Evolutionary conservation across 2,888 invertebrate species (phyloP).

Genomic region (Melikaiella ostensackeni): DNA sequence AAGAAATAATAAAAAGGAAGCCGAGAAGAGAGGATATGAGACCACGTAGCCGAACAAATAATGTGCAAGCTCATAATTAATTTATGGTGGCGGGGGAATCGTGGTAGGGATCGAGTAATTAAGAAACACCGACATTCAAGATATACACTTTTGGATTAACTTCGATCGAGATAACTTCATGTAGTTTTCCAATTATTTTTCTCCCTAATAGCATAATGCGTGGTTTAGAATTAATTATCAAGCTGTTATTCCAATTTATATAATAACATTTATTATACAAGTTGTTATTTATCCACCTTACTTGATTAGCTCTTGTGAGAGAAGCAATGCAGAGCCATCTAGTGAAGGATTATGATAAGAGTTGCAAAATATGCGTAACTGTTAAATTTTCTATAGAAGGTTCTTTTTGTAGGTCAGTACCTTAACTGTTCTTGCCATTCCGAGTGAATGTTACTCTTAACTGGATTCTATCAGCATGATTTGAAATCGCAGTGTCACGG

Average conservation of each 20-base stretch:
- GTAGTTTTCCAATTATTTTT: too few relatives aligned
- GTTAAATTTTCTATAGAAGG: not conserved
- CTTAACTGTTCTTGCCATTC: slow-evolving; percentile 24
- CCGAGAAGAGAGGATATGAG: slow-evolving; percentile 42
- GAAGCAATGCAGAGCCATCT: not conserved
- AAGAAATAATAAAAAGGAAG: slow-evolving; percentile 44
- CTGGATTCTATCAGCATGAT: slow-evolving; percentile 25
- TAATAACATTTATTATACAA: too few relatives aligned
- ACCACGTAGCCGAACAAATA: slow-evolving; percentile 61
- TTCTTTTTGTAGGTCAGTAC: slow-evolving; percentile 10
- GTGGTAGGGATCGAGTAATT: slow-evolving; percentile 58
- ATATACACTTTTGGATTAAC: not conserved
- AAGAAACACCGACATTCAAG: slow-evolving; percentile 62
- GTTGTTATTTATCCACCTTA: not conserved
- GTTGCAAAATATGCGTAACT: not conserved
- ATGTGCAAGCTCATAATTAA: slow-evolving; percentile 69
- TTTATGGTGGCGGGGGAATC: slow-evolving; percentile 58
- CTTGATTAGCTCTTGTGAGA: not conserved
- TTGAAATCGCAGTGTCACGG: slow-evolving; percentile 32
- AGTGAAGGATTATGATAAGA: not conserved
- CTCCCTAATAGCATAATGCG: too few relatives aligned
- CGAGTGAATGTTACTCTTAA: slow-evolving; percentile 24
- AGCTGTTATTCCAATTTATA: too few relatives aligned
- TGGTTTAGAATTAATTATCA: too few relatives aligned
- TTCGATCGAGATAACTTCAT: not conserved